Evolutionary conservation across 2,113 vertebrate genomes (phyloP), one percentile per base, ranked within the genome.

Genomic region (Salvelinus alpinus): DNA sequence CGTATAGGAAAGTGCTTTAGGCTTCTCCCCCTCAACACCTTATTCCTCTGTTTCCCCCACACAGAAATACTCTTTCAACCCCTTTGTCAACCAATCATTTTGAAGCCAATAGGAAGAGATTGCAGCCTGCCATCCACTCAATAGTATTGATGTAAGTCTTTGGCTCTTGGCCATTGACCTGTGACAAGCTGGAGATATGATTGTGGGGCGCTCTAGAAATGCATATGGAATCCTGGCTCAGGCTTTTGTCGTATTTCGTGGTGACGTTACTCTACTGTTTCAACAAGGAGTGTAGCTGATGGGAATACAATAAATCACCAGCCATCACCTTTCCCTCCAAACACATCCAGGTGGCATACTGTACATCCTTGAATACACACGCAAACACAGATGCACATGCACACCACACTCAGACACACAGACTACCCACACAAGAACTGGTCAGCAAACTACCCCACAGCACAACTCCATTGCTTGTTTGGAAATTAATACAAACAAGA

Each of bases 121-220:
- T 60, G 54, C 64, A 78, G 57, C 44, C 47, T 65, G 24, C 66
- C 18, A 7, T 27, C 14, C 44, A 69, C 67, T 78, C 77, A 27
- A 73, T 78, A 78, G 14, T 78, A 78, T 73, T 59, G 71, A 78
- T 78, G 77, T 29, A 59, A 68, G 31, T 34, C 70, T 64, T 71
- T 64, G 57, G 38, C 69, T 71, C 3, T 31, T 64, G 60, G 8
- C 38, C n/a, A 14, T 18, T 34, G 64, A 25, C 27, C 69, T 57
- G 27, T 76, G 57, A 71, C 57, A 62, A 68, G 38, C 22, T 20
- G n/a, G 59, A 62, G 59, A 62, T 62, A 62, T 62, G 59, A 62
- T 62, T 62, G 59, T 62, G n/a, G 1, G 7, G n/a, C 1, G 3
- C 59, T 22, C 59, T 22, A 2, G 7, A 8, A 62, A 22, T 62